Evolutionary conservation across 1,140 invertebrate genomes (phyloP).

Genomic region (Neelides sp.): DNA sequence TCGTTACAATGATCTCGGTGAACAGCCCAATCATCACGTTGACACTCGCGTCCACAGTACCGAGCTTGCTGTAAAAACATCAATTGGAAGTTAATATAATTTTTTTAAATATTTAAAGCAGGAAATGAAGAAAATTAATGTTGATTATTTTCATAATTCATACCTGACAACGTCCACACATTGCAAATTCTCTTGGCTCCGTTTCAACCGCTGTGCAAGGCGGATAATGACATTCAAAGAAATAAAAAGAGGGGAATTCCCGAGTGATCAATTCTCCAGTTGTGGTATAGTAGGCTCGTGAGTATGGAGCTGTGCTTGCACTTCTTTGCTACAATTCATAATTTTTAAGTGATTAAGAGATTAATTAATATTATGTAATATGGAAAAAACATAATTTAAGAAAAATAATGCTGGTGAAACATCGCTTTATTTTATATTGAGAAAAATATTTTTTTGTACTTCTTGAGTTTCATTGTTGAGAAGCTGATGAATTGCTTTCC

Average conservation of each 20-base stretch:
- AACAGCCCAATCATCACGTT: constrained; percentile 25
- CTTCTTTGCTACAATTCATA: constrained; percentile 24
- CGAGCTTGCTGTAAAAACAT: constrained; percentile 24
- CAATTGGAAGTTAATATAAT: too few species aligned
- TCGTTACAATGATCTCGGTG: constrained; percentile 28
- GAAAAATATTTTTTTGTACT: constrained; percentile 4
- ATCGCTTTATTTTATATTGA: not conserved
- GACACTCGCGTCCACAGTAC: constrained; percentile 27
- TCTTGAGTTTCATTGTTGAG: constrained; percentile 29
- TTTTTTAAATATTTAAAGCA: not conserved
- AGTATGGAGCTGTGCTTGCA: constrained; percentile 23
- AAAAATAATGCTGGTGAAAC: too few species aligned
- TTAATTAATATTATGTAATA: too few species aligned
- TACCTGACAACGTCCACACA: constrained; percentile 45
- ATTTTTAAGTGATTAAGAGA: too few species aligned
- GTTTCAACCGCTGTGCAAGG: constrained; percentile 45
- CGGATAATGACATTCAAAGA: constrained; percentile 43
- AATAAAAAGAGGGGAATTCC: constrained; percentile 28
- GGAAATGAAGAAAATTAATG: not conserved
- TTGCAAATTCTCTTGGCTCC: constrained; percentile 44
- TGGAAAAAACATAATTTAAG: too few species aligned
- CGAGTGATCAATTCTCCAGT: constrained; percentile 28
- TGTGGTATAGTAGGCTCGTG: constrained; percentile 28
- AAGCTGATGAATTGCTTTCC: constrained; percentile 30
- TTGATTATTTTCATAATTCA: not conserved